A percentile compares a stretch with the other conserved stretches of the same genome.
These are phyloP conservation scores for Subanguina moxae DNA, from an alignment of 1,140 invertebrate species.

Conservation along the genomic window DNA sequence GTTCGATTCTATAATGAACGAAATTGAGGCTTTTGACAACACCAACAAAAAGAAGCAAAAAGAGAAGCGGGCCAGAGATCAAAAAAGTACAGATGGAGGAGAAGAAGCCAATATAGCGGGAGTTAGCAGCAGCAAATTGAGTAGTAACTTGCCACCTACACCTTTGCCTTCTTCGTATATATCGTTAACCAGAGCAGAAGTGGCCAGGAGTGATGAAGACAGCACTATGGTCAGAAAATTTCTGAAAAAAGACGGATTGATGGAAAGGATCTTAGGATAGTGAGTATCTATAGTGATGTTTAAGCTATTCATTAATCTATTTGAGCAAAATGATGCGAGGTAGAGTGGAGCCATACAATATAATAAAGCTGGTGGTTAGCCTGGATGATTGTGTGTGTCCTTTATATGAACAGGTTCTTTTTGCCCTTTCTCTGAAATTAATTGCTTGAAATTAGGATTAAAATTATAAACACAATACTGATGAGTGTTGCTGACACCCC, in stretches of 20 bases:
- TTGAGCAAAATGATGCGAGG: conserved; percentile 21
- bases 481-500: no score
- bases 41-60: conserved; percentile 1
- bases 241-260: conserved; percentile 21
- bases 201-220: conserved; percentile 22
- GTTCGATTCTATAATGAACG: background rate
- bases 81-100: background rate
- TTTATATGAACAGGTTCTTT: conserved; percentile 28
- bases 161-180: conserved; percentile 12
- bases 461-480: no score
- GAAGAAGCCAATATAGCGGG: background rate
- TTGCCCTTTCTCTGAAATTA: no score
- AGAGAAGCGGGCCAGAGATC: background rate
- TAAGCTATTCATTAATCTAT: background rate
- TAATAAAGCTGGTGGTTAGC: conserved; percentile 14
- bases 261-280: conserved; percentile 10
- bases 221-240: conserved; percentile 24
- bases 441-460: no score
- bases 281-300: background rate
- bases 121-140: no score
- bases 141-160: conserved; percentile 14
- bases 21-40: background rate
- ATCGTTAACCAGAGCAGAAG: conserved; percentile 14
- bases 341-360: conserved; percentile 27
- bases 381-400: conserved; percentile 22